Percentiles rank a stretch among this genome's conserved stretches.
Evolutionary conservation across 2,888 invertebrate species (phyloP).

Genomic region (Pseudococcus viburni): DNA sequence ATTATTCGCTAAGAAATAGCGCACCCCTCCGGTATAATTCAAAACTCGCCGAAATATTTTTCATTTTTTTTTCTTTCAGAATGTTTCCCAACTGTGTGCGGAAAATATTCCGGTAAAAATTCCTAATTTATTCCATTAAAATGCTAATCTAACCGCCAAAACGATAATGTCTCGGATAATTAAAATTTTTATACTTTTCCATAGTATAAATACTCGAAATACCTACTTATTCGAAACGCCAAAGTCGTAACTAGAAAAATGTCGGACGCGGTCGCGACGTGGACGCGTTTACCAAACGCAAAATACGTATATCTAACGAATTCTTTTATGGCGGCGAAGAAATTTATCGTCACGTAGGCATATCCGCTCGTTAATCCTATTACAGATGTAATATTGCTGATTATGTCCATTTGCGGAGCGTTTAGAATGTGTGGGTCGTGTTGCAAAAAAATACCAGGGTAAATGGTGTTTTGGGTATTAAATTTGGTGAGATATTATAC

Average conservation of each 20-base stretch:
- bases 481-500: background rate
- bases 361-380: slow-evolving; percentile 13
- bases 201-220: slow-evolving; percentile 18
- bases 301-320: background rate
- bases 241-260: slow-evolving; percentile 2
- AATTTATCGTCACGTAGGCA: slow-evolving; percentile 28
- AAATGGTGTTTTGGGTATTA: background rate
- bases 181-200: slow-evolving; percentile 46
- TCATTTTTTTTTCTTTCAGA: background rate
- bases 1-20: background rate
- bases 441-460: background rate
- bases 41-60: background rate
- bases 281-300: background rate
- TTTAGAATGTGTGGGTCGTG: background rate
- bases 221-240: background rate
- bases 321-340: background rate
- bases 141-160: slow-evolving; percentile 33
- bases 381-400: slow-evolving; percentile 7
- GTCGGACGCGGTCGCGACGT: background rate
- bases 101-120: slow-evolving; percentile 14
- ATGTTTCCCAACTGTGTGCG: background rate
- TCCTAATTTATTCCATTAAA: slow-evolving; percentile 48
- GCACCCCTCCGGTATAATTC: background rate
- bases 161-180: slow-evolving; percentile 45
- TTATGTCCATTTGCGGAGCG: background rate